phyloP scores from a whole-genome alignment of 2,113 vertebrate genomes.

The Vombatus ursinus region DNA sequence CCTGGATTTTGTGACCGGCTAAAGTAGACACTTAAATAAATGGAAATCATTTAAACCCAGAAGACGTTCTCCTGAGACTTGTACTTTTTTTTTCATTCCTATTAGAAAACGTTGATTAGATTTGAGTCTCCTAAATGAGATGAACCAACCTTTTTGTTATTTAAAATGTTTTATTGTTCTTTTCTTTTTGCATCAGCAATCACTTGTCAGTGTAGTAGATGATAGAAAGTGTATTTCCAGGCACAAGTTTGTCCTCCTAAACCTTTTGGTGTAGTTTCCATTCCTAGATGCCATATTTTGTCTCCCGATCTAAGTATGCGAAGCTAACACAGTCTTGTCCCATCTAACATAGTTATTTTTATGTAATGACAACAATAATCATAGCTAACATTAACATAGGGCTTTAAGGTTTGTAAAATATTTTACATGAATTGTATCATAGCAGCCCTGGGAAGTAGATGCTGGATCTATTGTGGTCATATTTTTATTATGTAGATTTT shows the following conservation, averaged over 20 bases:
- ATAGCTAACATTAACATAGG: background rate
- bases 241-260: background rate
- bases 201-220: background rate
- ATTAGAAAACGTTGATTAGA: background rate
- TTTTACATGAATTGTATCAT: background rate
- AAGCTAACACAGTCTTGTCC: constrained; percentile 2
- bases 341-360: background rate
- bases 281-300: constrained; percentile 32
- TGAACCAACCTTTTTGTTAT: background rate
- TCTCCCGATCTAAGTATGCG: background rate
- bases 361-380: background rate
- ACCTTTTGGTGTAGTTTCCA: constrained; percentile 2
- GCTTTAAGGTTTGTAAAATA: background rate
- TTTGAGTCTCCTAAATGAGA: background rate
- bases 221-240: background rate
- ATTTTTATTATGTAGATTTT: background rate
- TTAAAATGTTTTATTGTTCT: background rate
- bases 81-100: background rate
- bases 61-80: background rate
- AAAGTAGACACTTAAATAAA: constrained; percentile 43
- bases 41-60: background rate
- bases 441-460: background rate
- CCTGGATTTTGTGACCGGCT: background rate
- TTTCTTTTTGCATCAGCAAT: background rate
- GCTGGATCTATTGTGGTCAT: background rate